Conservation (phyloP, 2,113 vertebrate genomes). For the Oceanites oceanicus region DNA sequence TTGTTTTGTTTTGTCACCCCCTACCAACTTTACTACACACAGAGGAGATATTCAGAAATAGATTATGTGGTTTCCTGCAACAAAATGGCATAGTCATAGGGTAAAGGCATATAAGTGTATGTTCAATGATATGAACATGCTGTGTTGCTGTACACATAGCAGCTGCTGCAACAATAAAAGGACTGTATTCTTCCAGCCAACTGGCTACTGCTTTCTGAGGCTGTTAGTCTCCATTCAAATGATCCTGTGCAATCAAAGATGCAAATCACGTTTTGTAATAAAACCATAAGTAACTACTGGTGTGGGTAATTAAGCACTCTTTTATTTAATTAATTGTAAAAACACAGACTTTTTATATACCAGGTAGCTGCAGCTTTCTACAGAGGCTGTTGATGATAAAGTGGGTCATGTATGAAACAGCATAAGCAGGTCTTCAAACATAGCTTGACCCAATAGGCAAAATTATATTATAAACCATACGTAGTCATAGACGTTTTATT, state of each 20-base stretch:
- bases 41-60: background rate
- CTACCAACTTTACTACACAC: background rate
- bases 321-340: background rate
- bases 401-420: background rate
- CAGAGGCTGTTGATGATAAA: background rate
- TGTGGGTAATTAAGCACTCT: background rate
- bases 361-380: background rate
- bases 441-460: background rate
- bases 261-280: background rate
- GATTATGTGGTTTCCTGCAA: background rate
- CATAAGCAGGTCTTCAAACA: background rate
- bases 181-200: background rate
- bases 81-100: background rate
- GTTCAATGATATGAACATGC: background rate
- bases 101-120: background rate
- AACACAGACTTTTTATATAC: background rate
- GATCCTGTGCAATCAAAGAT: background rate
- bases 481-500: background rate
- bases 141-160: background rate
- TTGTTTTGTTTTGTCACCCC: background rate
- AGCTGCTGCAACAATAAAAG: background rate
- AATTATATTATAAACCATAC: background rate
- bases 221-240: background rate
- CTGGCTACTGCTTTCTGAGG: background rate
- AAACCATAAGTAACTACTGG: background rate